Evolutionary conservation across 2,113 vertebrate species (phyloP), one percentile per base, ranked within the genome.

Genomic region (Hippopotamus amphibius): DNA sequence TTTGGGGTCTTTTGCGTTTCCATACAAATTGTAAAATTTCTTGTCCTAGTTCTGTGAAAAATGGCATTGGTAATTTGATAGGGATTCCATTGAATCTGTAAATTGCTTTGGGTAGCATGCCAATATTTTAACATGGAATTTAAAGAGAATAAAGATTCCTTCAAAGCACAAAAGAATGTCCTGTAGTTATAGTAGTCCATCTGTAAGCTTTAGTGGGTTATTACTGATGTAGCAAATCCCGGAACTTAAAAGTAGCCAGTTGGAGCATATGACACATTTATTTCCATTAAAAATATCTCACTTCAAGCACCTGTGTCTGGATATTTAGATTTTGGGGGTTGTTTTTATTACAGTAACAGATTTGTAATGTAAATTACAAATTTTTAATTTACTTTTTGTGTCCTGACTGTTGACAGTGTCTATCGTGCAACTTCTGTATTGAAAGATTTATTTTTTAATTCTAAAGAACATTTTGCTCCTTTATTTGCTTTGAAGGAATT

Each of bases 401-500:
- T 59, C 66, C 79, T 55, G 66, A n/a, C 26, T 81, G 33, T 66
- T 46, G 50, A 68, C 5, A 26, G 6, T 83, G 3, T 93, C 17
- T 37, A 37, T 37, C 37, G 63, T 76, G 0, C 11, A 71, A 48
- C 12, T 82, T 80, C 24, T 72, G 87, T 43, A 22, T 5, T 53
- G 28, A 68, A 83, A 89, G 76, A 15, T 13, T 2, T 5, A 30
- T 76, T 63, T 53, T 48, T 90, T 61, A 50, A 65, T 71, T 92
- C 33, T 50, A 33, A 90, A 87, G n/a, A 63, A 71, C 16, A 50
- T 7, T 79, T 65, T 71, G 11, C 4, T 94, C 28, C 6, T 48
- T 79, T 82, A 26, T 63, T 85, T 89, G 46, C 33, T 88, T 93
- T 57, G 30, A 48, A 93, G 21, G 55, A 59, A n/a, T 92, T 97